phyloP scores from a whole-genome alignment of 2,113 vertebrate species.

The Dascyllus trimaculatus region DNA sequence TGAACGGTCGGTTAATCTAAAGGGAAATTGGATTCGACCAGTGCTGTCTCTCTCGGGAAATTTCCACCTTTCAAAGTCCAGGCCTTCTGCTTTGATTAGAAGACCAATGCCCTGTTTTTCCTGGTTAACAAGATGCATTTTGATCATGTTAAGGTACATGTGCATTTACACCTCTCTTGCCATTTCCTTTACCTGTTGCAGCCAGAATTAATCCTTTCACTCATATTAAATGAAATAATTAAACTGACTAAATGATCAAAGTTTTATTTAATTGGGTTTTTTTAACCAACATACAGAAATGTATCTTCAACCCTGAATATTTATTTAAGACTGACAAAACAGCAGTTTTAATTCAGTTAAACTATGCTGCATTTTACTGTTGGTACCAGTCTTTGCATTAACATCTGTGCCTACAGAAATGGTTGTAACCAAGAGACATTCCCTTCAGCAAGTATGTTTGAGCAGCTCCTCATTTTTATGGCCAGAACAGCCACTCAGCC shows the following conservation, averaged over 20 bases:
- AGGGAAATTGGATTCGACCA: conserved; percentile 77
- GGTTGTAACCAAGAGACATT: conserved; percentile 2
- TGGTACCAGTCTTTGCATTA: not conserved
- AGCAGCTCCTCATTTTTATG: conserved; percentile 37
- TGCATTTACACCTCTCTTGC: not conserved
- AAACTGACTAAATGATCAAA: not conserved
- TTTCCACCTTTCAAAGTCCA: conserved; percentile 65
- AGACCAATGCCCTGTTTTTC: conserved; percentile 22
- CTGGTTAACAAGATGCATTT: conserved; percentile 31
- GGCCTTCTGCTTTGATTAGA: conserved; percentile 53
- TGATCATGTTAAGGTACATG: conserved; percentile 1
- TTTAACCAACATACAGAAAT: not conserved
- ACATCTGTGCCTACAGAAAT: not conserved
- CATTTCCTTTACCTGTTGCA: not conserved
- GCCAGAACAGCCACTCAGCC: conserved; percentile 22
- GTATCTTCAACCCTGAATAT: not conserved
- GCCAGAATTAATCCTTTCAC: not conserved
- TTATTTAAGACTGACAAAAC: not conserved
- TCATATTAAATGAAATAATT: not conserved
- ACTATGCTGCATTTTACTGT: not conserved
- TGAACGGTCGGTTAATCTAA: conserved; percentile 69
- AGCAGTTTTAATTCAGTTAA: not conserved
- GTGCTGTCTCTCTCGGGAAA: conserved; percentile 65
- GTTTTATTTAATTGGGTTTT: not conserved
- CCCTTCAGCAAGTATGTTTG: conserved; percentile 17